A percentile compares a stretch with the other conserved stretches of the same genome.
Evolutionary conservation across 2,797 vertebrate species (phyloP).

Genomic region (Prionace glauca): DNA sequence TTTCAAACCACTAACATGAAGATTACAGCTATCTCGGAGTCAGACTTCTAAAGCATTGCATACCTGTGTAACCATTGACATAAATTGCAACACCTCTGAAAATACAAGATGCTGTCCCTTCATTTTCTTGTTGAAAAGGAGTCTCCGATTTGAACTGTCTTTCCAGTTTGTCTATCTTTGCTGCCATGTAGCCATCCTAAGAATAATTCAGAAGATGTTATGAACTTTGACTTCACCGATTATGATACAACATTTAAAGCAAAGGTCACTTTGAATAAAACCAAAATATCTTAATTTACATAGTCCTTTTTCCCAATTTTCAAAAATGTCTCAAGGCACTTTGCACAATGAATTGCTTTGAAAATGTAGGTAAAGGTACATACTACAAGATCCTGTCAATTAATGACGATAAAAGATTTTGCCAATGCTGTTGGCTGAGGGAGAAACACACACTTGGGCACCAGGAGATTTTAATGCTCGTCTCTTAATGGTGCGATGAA

Average conservation of each 20-base stretch:
- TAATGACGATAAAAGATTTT: neutral
- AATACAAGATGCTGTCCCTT: conserved; percentile 71
- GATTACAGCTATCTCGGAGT: neutral
- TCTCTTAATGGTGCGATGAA: neutral
- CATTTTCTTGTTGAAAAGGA: conserved; percentile 70
- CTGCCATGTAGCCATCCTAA: conserved; percentile 93
- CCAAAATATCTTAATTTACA: conserved; percentile 2
- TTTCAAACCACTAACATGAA: neutral
- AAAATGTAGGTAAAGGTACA: neutral
- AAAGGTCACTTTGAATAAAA: neutral
- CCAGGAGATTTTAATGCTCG: neutral
- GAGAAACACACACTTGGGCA: neutral
- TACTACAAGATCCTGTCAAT: neutral
- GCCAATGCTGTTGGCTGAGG: neutral
- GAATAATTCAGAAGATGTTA: conserved; percentile 45
- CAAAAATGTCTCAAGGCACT: neutral
- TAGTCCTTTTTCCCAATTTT: neutral
- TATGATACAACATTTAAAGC: neutral
- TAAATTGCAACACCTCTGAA: conserved; percentile 90
- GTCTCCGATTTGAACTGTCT: conserved; percentile 84
- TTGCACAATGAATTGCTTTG: neutral
- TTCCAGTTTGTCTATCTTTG: conserved; percentile 88
- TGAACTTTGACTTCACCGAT: neutral
- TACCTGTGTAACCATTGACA: conserved; percentile 96
- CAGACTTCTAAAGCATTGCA: conserved; percentile 38